These are phyloP conservation scores for Daphoenositta chrysoptera DNA, from an alignment of 2,113 vertebrate species.

Conservation along the genomic window DNA sequence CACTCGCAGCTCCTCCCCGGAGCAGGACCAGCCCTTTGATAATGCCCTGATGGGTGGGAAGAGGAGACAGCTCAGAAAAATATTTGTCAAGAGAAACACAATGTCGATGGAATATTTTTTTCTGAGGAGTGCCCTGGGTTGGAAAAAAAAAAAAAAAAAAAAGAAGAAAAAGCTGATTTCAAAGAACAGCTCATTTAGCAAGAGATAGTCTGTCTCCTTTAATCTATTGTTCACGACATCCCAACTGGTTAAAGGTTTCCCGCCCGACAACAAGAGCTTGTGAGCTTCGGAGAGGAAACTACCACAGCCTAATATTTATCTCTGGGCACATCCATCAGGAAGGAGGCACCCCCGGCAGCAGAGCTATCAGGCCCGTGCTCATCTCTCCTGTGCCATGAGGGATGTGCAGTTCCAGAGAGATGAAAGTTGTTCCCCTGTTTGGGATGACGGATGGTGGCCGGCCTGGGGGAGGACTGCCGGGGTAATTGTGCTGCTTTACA, in stretches of 20 bases:
- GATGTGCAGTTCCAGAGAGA: not conserved
- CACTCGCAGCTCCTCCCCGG: not conserved
- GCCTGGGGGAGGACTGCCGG: accelerated
- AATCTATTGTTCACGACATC: not conserved
- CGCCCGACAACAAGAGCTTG: not conserved
- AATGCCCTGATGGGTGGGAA: not conserved
- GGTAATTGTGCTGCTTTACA: not conserved
- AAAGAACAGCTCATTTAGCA: slow-evolving; percentile 50
- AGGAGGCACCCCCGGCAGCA: not conserved
- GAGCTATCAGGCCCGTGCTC: not conserved
- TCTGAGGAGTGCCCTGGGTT: not conserved
- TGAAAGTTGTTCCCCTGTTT: not conserved
- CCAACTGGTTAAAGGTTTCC: slow-evolving; percentile 5
- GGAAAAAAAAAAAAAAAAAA: accelerated
- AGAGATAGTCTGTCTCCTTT: slow-evolving; percentile 29
- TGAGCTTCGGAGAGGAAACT: not conserved
- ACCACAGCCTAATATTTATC: not conserved
- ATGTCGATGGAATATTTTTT: not conserved
- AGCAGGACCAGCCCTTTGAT: not conserved
- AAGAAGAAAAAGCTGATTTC: not conserved
- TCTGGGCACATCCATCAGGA: slow-evolving; percentile 2
- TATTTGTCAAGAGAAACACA: not conserved
- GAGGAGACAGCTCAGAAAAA: not conserved
- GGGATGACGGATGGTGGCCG: not conserved
- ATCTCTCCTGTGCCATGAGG: not conserved